Conservation (phyloP, 2,797 vertebrate genomes). For the Fringilla coelebs region DNA sequence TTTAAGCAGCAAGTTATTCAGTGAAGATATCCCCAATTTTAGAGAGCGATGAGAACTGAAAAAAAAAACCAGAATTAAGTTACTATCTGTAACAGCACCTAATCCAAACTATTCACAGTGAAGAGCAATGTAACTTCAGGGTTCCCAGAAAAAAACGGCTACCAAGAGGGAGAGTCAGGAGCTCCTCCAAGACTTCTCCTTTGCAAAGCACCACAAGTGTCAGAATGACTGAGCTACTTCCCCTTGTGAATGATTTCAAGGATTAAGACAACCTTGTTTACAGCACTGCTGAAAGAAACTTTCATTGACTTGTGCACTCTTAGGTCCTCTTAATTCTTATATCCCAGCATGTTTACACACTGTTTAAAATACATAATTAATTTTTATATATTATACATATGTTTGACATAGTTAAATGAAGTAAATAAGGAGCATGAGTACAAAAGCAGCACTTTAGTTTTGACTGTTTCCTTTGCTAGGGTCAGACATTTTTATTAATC, state of each 20-base stretch:
- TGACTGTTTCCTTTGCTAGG: background rate
- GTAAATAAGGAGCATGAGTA: background rate
- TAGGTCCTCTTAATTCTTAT: background rate
- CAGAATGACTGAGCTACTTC: background rate
- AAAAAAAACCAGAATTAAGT: background rate
- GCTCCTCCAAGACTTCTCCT: background rate
- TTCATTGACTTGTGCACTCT: background rate
- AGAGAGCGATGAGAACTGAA: background rate
- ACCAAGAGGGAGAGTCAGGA: background rate
- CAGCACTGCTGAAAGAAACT: background rate
- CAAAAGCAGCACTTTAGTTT: background rate
- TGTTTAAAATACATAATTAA: background rate
- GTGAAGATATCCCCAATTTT: background rate
- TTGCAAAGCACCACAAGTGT: background rate
- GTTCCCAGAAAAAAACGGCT: background rate
- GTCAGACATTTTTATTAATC: background rate
- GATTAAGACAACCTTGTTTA: background rate
- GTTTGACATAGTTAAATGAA: background rate
- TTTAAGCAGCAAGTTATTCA: conserved; percentile 1
- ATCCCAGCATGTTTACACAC: background rate
- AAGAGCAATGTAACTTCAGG: background rate
- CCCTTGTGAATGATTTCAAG: background rate
- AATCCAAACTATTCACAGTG: background rate
- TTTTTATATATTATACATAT: rapidly evolving
- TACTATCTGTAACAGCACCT: background rate